phyloP scores from a whole-genome alignment of 2,888 invertebrate genomes.

The Lasioglossum malachurum region DNA sequence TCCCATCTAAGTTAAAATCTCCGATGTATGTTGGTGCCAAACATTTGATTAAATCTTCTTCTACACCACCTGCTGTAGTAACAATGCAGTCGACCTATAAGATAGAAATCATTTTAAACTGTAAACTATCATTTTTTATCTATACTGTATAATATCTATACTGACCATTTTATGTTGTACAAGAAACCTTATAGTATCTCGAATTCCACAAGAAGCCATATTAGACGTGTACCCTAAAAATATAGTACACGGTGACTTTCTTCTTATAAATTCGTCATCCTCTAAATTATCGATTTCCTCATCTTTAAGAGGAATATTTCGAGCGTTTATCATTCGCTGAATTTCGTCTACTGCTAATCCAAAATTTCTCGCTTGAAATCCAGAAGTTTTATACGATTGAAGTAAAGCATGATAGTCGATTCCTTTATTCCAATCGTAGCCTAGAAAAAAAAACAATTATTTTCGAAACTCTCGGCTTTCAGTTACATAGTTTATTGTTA shows the following conservation, averaged over 20 bases:
- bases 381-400: conserved; percentile 91
- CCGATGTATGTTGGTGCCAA: conserved; percentile 97
- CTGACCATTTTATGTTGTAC: conserved; percentile 92
- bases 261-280: conserved; percentile 92
- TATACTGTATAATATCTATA: conserved; percentile 6
- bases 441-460: conserved; percentile 82
- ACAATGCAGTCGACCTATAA: conserved; percentile 96
- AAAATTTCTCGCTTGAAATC: conserved; percentile 99
- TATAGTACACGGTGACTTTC: conserved; percentile 94
- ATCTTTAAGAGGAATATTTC: conserved; percentile 89
- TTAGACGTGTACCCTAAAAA: conserved; percentile 99
- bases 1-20: conserved; percentile 94
- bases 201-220: conserved; percentile 96
- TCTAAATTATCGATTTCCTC: conserved; percentile 90
- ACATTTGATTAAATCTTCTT: conserved; percentile 99
- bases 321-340: conserved; percentile 91
- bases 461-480: background rate
- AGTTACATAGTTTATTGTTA: background rate
- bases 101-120: conserved; percentile 23
- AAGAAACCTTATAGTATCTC: conserved; percentile 96
- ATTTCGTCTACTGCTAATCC: conserved; percentile 96
- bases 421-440: conserved; percentile 97
- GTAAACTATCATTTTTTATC: background rate
- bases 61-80: conserved; percentile 98
- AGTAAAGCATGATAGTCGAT: conserved; percentile 94